Evolutionary conservation across 1,140 invertebrate species (phyloP).

Genomic region (Laupala kohalensis): DNA sequence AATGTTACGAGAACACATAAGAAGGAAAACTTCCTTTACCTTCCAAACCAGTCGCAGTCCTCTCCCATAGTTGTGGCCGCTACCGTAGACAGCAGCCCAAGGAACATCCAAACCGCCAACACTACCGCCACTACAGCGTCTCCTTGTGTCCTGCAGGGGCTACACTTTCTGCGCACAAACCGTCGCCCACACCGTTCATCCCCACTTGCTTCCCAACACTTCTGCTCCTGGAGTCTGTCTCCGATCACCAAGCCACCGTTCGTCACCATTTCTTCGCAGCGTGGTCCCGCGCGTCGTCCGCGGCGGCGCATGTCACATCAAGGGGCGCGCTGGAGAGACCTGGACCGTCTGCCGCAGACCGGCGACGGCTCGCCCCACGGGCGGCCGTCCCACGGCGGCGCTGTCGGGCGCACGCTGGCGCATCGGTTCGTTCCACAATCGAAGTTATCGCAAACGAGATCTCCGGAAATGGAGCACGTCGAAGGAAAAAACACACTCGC

Average conservation of each 20-base stretch:
- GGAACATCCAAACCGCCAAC: background rate
- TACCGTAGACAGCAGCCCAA: conserved; percentile 12
- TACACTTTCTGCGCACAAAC: background rate
- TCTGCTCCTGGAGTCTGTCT: no score
- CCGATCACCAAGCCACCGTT: no score
- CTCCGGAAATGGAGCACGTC: no score
- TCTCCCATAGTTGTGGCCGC: conserved; percentile 38
- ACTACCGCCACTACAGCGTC: background rate
- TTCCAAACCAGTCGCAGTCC: conserved; percentile 43
- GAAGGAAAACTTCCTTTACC: conserved; percentile 26
- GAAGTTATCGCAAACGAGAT: no score
- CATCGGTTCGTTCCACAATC: no score
- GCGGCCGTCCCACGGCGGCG: no score
- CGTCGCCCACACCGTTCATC: background rate
- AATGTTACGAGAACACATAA: no score
- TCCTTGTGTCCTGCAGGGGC: background rate
- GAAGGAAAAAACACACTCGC: no score
- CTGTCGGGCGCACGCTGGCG: no score
- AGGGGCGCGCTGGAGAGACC: background rate
- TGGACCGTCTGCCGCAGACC: background rate
- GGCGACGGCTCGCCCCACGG: no score
- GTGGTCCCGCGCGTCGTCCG: background rate
- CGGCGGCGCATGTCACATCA: background rate
- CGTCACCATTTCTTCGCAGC: background rate
- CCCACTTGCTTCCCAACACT: background rate